Evolutionary conservation across 1,140 invertebrate genomes (phyloP).

Genomic region (Aethina tumida): DNA sequence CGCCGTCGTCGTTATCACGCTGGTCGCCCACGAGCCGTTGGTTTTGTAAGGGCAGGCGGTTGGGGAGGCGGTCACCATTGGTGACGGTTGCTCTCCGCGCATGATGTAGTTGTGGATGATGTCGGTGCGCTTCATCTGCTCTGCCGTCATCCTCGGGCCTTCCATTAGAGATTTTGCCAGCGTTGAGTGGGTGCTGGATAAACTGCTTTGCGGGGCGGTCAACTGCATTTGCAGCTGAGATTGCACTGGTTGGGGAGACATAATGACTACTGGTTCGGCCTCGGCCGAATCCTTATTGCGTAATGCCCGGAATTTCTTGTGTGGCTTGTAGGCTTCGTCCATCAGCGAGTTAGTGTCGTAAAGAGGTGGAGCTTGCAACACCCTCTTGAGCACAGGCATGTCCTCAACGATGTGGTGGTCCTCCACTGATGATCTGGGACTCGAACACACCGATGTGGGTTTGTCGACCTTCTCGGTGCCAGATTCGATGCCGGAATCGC

Average conservation of each 20-base stretch:
- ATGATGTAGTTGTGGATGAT: slow-evolving; percentile 85
- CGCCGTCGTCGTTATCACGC: slow-evolving; percentile 39
- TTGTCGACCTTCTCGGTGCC: slow-evolving; percentile 79
- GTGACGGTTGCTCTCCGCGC: slow-evolving; percentile 46
- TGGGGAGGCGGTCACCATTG: slow-evolving; percentile 25
- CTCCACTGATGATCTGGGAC: slow-evolving; percentile 73
- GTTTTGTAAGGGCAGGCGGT: slow-evolving; percentile 34
- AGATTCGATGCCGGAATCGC: slow-evolving; percentile 85
- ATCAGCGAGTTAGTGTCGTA: slow-evolving; percentile 82
- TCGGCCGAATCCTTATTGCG: slow-evolving; percentile 68
- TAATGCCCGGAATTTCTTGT: slow-evolving; percentile 85
- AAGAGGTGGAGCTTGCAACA: slow-evolving; percentile 81
- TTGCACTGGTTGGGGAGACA: slow-evolving; percentile 30
- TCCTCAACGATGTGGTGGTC: slow-evolving; percentile 73
- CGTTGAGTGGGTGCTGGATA: slow-evolving; percentile 78
- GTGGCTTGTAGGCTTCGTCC: slow-evolving; percentile 90
- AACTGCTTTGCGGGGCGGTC: slow-evolving; percentile 34
- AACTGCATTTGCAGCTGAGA: slow-evolving; percentile 39
- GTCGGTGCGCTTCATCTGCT: slow-evolving; percentile 79
- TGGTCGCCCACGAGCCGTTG: slow-evolving; percentile 30
- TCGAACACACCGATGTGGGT: slow-evolving; percentile 73
- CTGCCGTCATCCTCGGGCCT: slow-evolving; percentile 75
- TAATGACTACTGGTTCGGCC: slow-evolving; percentile 49
- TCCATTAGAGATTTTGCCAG: slow-evolving; percentile 81
- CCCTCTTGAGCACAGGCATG: slow-evolving; percentile 87